These are phyloP conservation scores for Diadegma fenestrale DNA, from an alignment of 2,888 invertebrate genomes.

Conservation along the genomic window DNA sequence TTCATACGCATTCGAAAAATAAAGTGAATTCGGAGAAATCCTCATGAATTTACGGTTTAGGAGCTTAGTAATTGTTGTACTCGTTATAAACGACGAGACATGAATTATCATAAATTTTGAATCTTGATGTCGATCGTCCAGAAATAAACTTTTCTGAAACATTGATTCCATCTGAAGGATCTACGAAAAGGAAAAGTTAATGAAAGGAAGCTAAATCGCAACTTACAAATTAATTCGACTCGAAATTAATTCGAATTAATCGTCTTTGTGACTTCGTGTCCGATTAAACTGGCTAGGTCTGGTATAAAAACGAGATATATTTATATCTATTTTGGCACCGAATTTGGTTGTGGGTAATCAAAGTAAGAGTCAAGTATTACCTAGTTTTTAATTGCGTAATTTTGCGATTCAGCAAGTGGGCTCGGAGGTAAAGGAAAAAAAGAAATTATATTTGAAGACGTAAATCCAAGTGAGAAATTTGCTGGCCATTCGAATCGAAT, in stretches of 20 bases:
- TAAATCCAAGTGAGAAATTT: slow-evolving; percentile 16
- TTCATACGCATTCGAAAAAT: background rate
- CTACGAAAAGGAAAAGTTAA: slow-evolving; percentile 37
- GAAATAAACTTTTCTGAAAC: slow-evolving; percentile 62
- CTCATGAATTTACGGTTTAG: slow-evolving; percentile 47
- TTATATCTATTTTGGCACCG: slow-evolving; percentile 38
- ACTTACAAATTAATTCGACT: too few relatives aligned
- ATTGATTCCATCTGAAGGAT: slow-evolving; percentile 76
- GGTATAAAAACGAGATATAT: slow-evolving; percentile 26
- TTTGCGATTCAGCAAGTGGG: slow-evolving; percentile 20
- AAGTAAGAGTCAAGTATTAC: slow-evolving; percentile 61
- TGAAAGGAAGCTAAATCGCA: background rate
- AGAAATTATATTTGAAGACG: slow-evolving; percentile 9
- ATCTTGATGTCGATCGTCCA: slow-evolving; percentile 77
- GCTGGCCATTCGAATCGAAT: slow-evolving; percentile 24
- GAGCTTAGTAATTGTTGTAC: slow-evolving; percentile 39
- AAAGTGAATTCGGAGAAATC: background rate
- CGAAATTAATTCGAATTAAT: too few relatives aligned
- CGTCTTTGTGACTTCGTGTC: background rate
- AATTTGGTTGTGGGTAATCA: slow-evolving; percentile 63
- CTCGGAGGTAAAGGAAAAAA: background rate
- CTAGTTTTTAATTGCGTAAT: slow-evolving; percentile 46
- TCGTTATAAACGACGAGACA: slow-evolving; percentile 59
- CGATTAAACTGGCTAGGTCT: background rate
- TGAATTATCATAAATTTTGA: slow-evolving; percentile 74